Evolutionary conservation across 2,113 vertebrate genomes (phyloP).

Genomic region (Cottus gobio): DNA sequence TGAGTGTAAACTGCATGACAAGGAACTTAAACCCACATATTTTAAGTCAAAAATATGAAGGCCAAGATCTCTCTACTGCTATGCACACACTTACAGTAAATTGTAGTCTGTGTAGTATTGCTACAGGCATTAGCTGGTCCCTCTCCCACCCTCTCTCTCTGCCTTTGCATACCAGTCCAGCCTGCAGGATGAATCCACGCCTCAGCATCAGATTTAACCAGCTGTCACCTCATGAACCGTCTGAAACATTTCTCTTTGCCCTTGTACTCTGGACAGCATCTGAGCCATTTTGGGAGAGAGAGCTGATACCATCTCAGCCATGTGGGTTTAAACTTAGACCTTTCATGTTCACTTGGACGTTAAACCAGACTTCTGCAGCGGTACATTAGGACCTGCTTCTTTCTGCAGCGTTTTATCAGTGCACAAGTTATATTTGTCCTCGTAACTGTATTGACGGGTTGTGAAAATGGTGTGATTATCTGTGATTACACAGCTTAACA

Average conservation of each 20-base stretch:
- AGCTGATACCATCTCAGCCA: constrained; percentile 5
- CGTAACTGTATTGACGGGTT: constrained; percentile 16
- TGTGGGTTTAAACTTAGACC: constrained; percentile 26
- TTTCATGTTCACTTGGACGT: constrained; percentile 1
- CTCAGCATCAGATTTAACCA: constrained; percentile 49
- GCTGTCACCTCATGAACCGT: constrained; percentile 51
- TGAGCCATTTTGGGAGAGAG: constrained; percentile 1
- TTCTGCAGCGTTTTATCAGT: not conserved
- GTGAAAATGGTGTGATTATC: constrained; percentile 35
- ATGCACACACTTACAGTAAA: not conserved
- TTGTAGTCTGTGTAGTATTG: not conserved
- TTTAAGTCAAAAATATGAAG: not conserved
- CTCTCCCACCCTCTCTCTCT: not conserved
- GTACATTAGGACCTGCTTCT: not conserved
- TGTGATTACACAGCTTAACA: constrained; percentile 36
- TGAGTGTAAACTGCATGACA: not conserved
- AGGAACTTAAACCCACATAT: not conserved
- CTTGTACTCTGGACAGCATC: constrained; percentile 5
- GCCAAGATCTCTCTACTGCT: not conserved
- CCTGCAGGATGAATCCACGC: constrained; percentile 1
- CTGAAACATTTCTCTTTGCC: constrained; percentile 9
- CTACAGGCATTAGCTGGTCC: not conserved
- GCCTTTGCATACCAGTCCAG: not conserved
- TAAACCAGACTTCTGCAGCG: not conserved
- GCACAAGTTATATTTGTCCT: not conserved